Evolutionary conservation across 2,888 invertebrate genomes (phyloP).

Genomic region (Drosophila histrio): DNA sequence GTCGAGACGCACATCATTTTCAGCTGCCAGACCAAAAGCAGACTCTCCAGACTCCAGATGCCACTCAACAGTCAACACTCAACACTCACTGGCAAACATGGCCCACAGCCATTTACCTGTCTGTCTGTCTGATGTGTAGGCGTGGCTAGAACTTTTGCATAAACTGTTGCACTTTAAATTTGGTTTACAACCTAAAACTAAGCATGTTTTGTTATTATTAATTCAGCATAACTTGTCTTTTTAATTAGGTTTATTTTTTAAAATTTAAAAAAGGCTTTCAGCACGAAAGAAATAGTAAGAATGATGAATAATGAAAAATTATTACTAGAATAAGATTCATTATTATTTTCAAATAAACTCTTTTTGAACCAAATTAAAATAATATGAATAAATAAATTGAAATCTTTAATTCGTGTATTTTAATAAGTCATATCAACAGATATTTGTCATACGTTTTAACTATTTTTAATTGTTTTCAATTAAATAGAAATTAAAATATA

Average conservation of each 20-base stretch:
- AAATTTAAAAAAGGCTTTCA: too few species aligned
- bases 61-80: conserved; percentile 44
- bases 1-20: conserved; percentile 68
- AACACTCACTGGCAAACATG: conserved; percentile 52
- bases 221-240: not conserved
- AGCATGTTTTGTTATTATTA: not conserved
- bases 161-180: conserved; percentile 44
- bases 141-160: conserved; percentile 62
- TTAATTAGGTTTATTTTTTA: not conserved
- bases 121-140: conserved; percentile 36
- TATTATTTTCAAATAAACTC: too few species aligned
- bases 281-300: too few species aligned
- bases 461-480: too few species aligned
- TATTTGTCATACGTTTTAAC: too few species aligned
- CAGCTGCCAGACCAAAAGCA: conserved; percentile 38
- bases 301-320: too few species aligned
- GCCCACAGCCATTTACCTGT: conserved; percentile 54
- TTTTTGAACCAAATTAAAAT: too few species aligned
- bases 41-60: conserved; percentile 39
- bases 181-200: not conserved
- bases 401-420: too few species aligned
- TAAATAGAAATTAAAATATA: too few species aligned
- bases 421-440: too few species aligned
- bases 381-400: too few species aligned
- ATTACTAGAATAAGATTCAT: too few species aligned